These are phyloP conservation scores for Palythoa grandis DNA, from an alignment of 92 coral and sea anemone species.

Conservation along the genomic window DNA sequence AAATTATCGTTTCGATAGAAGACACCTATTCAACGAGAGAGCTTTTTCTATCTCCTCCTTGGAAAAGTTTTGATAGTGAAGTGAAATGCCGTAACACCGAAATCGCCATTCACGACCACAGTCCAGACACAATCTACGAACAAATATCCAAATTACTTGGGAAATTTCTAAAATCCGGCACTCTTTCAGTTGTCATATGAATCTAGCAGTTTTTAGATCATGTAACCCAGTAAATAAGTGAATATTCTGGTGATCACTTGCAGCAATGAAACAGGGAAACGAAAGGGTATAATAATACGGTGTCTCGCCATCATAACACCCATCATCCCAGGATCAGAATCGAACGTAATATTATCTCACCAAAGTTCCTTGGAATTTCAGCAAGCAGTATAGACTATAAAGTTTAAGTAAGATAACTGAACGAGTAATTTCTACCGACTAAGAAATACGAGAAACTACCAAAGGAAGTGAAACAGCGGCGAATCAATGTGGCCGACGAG, in stretches of 20 bases:
- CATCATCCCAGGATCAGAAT: neutral
- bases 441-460: slow-evolving; percentile 14
- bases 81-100: neutral
- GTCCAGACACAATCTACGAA: neutral
- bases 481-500: neutral
- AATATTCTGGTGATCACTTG: neutral
- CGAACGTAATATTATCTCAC: neutral
- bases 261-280: slow-evolving; percentile 9
- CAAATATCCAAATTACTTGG: neutral
- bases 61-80: neutral
- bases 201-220: neutral
- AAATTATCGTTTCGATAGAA: no score
- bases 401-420: neutral
- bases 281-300: neutral
- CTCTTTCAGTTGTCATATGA: neutral
- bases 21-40: neutral
- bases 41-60: neutral
- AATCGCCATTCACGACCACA: neutral
- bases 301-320: neutral
- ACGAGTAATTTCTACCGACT: neutral
- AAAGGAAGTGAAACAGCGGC: slow-evolving; percentile 26
- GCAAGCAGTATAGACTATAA: neutral
- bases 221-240: neutral
- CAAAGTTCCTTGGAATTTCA: neutral
- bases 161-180: neutral